These are phyloP conservation scores for Platichthys stellatus DNA, from an alignment of 2,113 vertebrate genomes.

Conservation along the genomic window DNA sequence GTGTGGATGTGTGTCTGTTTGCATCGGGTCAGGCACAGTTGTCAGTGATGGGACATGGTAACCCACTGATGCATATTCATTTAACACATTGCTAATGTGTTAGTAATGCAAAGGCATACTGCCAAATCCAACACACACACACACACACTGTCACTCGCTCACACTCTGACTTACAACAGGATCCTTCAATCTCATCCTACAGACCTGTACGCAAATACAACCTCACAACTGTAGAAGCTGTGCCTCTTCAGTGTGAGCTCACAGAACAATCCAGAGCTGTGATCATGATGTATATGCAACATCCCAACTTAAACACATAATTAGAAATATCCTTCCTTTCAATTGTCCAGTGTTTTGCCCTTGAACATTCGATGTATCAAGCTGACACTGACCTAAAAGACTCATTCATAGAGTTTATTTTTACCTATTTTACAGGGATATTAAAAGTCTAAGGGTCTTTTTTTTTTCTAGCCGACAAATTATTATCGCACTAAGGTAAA, in stretches of 20 bases:
- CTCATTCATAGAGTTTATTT: conserved; percentile 2
- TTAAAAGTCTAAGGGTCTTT: conserved; percentile 17
- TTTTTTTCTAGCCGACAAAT: background rate
- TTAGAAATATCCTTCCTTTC: conserved; percentile 3
- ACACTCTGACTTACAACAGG: too few species aligned
- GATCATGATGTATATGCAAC: conserved; percentile 12
- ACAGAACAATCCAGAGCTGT: conserved; percentile 27
- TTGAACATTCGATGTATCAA: conserved; percentile 5
- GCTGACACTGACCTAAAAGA: conserved; percentile 32
- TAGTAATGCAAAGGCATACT: conserved; percentile 45
- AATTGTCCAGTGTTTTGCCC: background rate
- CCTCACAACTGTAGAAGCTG: conserved; percentile 8
- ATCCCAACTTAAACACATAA: conserved; percentile 7
- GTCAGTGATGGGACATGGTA: conserved; percentile 16
- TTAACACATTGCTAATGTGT: conserved; percentile 1
- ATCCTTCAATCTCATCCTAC: background rate
- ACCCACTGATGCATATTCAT: conserved; percentile 29
- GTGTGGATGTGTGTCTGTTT: background rate
- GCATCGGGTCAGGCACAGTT: background rate
- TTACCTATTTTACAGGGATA: background rate
- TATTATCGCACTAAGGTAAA: background rate
- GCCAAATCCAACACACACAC: background rate
- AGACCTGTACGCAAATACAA: conserved; percentile 15
- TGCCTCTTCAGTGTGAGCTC: background rate
- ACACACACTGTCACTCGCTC: background rate